Evolutionary conservation across 2,113 vertebrate genomes (phyloP), one percentile per base, ranked within the genome.

Genomic region (Piprites chloris): DNA sequence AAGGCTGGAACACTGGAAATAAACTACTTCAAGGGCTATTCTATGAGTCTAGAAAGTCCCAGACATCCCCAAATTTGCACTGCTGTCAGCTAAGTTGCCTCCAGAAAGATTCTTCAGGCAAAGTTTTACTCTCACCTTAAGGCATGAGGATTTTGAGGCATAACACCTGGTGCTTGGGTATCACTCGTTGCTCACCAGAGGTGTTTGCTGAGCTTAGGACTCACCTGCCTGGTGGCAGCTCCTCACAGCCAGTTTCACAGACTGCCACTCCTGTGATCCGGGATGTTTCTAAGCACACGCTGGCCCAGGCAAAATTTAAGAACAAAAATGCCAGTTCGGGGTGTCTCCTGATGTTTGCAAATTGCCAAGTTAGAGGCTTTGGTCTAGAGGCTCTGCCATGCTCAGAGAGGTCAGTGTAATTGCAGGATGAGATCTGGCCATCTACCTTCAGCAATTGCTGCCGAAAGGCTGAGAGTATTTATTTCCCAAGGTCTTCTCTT

Each of bases 401-500:
- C 82, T 87, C 7, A 0, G 69, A 49, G n/a, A 79, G 6, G 39
- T 14, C 3, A 2, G 11, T 16, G 0, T 62, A 65, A 56, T 26
- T 52, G 77, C 33, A 33, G 56, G 42, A 65, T 1, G 3, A 23
- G 44, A 27, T 76, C 84, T 79, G 28, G 16, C 21, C 3, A 0
- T 28, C 77, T 33, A 8, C 74, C 47, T 91, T 41, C 74, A 56
- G 49, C 3, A 5, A 24, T 0, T 82, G 47, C 84, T 79, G 62
- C 78, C 72, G 87, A 87, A 87, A 87, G 20, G 61, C 44, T 85
- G 81, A 63, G 39, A 3, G 42, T 26, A 35, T 95, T 93, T 91
- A 85, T 85, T 85, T 92, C 67, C 87, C 87, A 91, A 93, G 62
- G 94, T 76, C 84, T 93, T 75, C 53, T 92, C 58, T 76, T 50